These are phyloP conservation scores for Hipposideros larvatus DNA, from an alignment of 2,797 vertebrate species.

Conservation along the genomic window DNA sequence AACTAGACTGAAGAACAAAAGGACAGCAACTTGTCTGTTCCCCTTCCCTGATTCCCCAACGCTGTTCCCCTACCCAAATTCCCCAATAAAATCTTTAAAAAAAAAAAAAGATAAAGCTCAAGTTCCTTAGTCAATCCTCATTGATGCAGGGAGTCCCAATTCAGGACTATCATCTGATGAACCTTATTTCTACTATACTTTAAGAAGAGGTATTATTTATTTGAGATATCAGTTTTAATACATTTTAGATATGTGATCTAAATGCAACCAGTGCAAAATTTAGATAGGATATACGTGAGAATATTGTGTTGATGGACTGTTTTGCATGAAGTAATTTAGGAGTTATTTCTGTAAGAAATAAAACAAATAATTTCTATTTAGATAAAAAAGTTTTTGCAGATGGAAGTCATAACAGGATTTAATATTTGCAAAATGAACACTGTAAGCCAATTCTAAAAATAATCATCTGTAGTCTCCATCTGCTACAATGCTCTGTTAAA, in stretches of 20 bases:
- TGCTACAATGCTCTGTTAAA: constrained; percentile 50
- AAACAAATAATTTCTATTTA: constrained; percentile 55
- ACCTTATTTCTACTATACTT: neutral
- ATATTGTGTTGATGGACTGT: neutral
- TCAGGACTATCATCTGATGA: neutral
- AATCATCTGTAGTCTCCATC: constrained; percentile 49
- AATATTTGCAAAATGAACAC: constrained; percentile 66
- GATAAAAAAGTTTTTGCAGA: constrained; percentile 34
- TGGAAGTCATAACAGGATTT: constrained; percentile 49
- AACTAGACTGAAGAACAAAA: too few relatives aligned
- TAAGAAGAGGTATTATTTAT: neutral
- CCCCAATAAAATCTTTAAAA: too few relatives aligned
- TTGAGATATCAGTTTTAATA: neutral
- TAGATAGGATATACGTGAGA: neutral
- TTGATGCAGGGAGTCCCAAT: neutral
- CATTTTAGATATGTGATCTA: neutral
- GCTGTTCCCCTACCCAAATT: too few relatives aligned
- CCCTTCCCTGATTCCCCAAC: too few relatives aligned
- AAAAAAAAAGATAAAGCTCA: neutral
- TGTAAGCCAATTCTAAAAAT: constrained; percentile 62
- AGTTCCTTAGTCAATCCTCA: neutral
- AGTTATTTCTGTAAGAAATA: constrained; percentile 38
- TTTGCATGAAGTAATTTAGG: neutral
- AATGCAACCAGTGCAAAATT: neutral
- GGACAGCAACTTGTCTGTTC: too few relatives aligned